Evolutionary conservation across 2,888 invertebrate species (phyloP), one percentile per base, ranked within the genome.

Genomic region (Drosophila tripunctata): DNA sequence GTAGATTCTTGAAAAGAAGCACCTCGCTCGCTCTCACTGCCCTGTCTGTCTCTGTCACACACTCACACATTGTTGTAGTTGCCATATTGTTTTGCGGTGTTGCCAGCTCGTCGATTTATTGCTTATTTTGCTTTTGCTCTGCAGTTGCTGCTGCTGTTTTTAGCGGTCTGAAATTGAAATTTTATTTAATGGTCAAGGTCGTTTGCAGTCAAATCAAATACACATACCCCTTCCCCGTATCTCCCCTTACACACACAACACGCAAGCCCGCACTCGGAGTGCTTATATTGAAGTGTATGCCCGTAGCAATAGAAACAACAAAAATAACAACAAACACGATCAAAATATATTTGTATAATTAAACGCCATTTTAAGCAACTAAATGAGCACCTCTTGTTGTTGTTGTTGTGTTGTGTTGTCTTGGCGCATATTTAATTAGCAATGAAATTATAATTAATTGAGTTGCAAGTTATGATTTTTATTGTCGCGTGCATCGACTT

Each of bases 121-220:
- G 80, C 68, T 75, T 51, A 78, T 82, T 79, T 78, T 78, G 86
- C 55, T 78, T 83, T 83, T 83, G 87, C 58, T 79, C 79, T 86
- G 84, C 64, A 80, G 67, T 75, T 44, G 33, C 56, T 54, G 33
- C 22, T 48, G 35, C 22, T n/a, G 24, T 43, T 64, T 48, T 66
- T 61, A 65, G 65, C 52, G 55, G 19, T 44, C 55, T 66, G 50
- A 81, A 75, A 74, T 75, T 52, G 27, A 81, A 75, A 74, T 75
- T 52, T 8, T 71, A 63, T 87, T 88, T 75, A 87, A 88, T 87
- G 88, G 86, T 87, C 86, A 88, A 87, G 86, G 88, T 83, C 86
- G 83, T 71, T 78, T 78, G 73, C 75, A 75, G 80, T 77, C 77
- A 72, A 87, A 80, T 73, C 73, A 72, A 68, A 67, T 22, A 55